Percentiles rank a stretch among this genome's conserved stretches.
Conservation (phyloP, 2,797 vertebrate genomes). For the Onychomys torridus region DNA sequence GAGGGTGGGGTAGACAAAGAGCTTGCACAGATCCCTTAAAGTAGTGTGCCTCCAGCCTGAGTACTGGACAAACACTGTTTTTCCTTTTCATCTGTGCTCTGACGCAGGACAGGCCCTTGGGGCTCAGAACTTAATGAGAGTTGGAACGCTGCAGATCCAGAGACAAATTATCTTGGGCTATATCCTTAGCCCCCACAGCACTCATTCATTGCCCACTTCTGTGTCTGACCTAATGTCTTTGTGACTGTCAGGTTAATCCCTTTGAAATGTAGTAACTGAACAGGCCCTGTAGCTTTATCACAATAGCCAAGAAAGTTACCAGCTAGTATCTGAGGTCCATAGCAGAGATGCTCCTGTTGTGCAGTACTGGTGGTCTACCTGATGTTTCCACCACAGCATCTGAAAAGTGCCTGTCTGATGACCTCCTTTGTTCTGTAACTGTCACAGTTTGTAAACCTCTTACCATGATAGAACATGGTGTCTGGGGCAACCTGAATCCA, state of each 20-base stretch:
- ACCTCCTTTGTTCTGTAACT: background rate
- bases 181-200: background rate
- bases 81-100: background rate
- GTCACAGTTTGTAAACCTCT: background rate
- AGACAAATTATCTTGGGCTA: background rate
- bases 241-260: background rate
- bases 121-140: background rate
- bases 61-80: background rate
- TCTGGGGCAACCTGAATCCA: background rate
- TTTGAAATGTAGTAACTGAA: background rate
- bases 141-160: background rate
- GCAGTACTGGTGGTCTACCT: background rate
- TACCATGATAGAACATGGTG: background rate
- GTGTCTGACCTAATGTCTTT: too few species aligned
- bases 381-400: background rate
- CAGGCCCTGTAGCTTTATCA: background rate
- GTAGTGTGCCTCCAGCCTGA: too few species aligned
- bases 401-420: background rate
- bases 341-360: background rate
- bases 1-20: background rate
- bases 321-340: background rate
- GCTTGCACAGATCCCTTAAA: background rate
- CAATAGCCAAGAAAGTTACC: background rate
- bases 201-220: background rate
- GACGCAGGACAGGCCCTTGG: background rate